phyloP scores from a whole-genome alignment of 2,113 vertebrate species.

The Rhynchomys soricoides region DNA sequence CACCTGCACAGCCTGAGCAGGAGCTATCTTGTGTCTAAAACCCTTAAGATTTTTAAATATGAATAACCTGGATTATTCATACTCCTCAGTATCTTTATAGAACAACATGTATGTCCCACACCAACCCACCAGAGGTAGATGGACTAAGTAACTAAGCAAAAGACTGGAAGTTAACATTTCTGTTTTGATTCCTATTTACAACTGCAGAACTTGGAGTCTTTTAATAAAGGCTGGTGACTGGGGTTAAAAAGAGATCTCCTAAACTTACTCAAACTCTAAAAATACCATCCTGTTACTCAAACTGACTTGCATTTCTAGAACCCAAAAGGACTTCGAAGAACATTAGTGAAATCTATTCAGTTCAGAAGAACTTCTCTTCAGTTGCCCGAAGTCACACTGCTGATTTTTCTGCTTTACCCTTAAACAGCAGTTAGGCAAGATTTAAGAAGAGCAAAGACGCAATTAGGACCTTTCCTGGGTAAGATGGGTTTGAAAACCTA shows the following conservation, averaged over 20 bases:
- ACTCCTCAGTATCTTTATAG: neutral
- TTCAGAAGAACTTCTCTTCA: neutral
- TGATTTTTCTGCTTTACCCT: neutral
- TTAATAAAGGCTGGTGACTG: neutral
- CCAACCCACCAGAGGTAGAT: neutral
- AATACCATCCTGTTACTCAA: neutral
- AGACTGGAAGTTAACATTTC: neutral
- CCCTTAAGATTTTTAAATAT: neutral
- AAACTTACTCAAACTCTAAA: neutral
- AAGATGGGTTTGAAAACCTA: neutral
- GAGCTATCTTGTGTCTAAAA: neutral
- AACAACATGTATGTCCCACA: neutral
- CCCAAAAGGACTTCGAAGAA: neutral
- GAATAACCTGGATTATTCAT: neutral
- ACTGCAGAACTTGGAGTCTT: neutral
- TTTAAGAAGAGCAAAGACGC: conserved; percentile 3
- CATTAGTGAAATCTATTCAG: conserved; percentile 13
- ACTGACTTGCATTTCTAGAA: neutral
- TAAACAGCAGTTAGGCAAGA: neutral
- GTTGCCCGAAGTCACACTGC: neutral
- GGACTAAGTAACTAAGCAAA: neutral
- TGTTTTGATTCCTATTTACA: neutral
- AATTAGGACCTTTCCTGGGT: neutral
- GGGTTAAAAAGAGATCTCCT: neutral
- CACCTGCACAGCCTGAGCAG: neutral